Percentiles rank a stretch among this genome's conserved stretches.
Conservation (phyloP, 2,797 vertebrate genomes). For the Myotis pilosus region DNA sequence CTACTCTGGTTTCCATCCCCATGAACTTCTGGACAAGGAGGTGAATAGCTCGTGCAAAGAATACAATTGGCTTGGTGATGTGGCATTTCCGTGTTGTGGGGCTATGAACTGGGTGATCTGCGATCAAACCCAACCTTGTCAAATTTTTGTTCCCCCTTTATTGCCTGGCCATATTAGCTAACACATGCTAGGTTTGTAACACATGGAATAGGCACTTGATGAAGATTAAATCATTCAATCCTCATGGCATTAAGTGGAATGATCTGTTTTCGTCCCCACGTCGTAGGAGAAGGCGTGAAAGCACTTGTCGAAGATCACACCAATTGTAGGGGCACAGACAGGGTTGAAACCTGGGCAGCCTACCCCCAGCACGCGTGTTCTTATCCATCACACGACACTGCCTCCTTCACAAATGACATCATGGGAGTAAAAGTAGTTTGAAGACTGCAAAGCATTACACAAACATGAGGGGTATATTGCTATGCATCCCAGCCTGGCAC, state of each 20-base stretch:
- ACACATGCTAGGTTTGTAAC: not conserved
- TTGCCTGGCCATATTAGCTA: not conserved
- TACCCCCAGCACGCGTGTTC: not conserved
- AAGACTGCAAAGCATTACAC: not conserved
- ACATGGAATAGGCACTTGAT: not conserved
- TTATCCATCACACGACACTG: not conserved
- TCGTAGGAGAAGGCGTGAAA: constrained; percentile 18
- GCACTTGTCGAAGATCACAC: not conserved
- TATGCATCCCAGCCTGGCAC: not conserved
- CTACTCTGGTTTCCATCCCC: not conserved
- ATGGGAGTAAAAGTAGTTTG: not conserved
- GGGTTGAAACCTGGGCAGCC: not conserved
- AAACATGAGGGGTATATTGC: not conserved
- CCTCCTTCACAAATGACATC: not conserved
- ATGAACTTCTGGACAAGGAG: not conserved
- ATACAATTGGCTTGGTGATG: not conserved
- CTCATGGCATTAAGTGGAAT: not conserved
- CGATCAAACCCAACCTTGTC: not conserved
- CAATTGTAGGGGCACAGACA: not conserved
- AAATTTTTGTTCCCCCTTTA: too few species aligned
- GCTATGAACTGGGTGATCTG: not conserved
- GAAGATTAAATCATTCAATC: not conserved
- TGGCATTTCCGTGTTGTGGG: not conserved
- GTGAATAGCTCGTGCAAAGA: not conserved
- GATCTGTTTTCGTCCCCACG: not conserved